Percentiles rank a stretch among this genome's conserved stretches.
phyloP scores from a whole-genome alignment of 2,888 invertebrate species.

The Alviniconcha strummeri region DNA sequence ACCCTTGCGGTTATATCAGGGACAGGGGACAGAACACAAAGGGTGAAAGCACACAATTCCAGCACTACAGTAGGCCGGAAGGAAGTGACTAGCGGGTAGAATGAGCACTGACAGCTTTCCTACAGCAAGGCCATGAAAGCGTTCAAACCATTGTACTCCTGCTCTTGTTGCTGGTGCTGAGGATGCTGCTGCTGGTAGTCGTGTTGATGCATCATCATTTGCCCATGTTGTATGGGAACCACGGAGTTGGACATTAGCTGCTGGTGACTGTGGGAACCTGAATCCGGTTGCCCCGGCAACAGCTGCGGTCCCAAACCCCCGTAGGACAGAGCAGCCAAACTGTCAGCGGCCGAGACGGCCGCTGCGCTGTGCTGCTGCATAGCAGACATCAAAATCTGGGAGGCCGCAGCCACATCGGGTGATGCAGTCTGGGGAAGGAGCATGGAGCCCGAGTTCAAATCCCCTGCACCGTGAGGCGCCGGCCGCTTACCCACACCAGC shows the following conservation, averaged over 20 bases:
- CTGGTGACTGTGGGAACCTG: neutral
- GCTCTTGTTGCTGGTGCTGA: conserved; percentile 31
- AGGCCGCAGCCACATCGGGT: neutral
- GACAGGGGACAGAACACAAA: too few relatives aligned
- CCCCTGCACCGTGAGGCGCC: neutral
- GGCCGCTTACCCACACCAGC: neutral
- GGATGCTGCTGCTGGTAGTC: conserved; percentile 31
- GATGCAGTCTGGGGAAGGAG: conserved; percentile 23
- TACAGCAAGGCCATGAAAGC: conserved; percentile 55
- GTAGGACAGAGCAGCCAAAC: conserved; percentile 26
- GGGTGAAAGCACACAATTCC: too few relatives aligned
- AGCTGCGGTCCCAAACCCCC: neutral
- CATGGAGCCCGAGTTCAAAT: neutral
- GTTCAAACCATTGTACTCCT: conserved; percentile 36
- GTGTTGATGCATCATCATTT: neutral
- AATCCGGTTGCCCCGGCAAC: neutral
- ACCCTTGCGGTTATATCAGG: too few relatives aligned
- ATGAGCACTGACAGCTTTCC: too few relatives aligned
- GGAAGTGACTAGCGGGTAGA: too few relatives aligned
- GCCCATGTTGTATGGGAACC: neutral
- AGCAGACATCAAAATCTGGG: conserved; percentile 22
- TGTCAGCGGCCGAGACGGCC: conserved; percentile 17
- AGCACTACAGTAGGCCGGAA: too few relatives aligned
- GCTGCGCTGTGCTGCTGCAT: conserved; percentile 24
- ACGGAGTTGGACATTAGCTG: neutral